Evolutionary conservation across 2,888 invertebrate genomes (phyloP), one percentile per base, ranked within the genome.

Genomic region (Megaustenia siamemsis): DNA sequence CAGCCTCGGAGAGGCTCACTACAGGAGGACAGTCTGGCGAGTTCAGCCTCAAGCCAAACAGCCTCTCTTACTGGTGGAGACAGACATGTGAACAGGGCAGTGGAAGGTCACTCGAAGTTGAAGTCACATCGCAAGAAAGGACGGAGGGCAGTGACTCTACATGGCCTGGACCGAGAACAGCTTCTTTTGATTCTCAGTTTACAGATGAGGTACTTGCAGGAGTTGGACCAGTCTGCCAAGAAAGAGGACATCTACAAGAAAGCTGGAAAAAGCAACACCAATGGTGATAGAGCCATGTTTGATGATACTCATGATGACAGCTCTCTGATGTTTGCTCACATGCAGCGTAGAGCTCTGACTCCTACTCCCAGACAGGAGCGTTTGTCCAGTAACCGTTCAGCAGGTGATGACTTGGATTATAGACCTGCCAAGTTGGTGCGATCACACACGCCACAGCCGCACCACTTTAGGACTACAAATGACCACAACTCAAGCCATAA

Each of bases 151-250:
- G 90, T 90, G 73, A 92, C 92, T n/a, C 87, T 92, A 12, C 90
- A 90, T 76, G 91, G 90, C 56, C 85, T 92, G 28, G 92, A 92
- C 83, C 89, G 90, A 38, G 89, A 91, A 79, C 91, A 91, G 86
- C 87, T 92, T 35, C 85, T 91, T 88, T 82, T 91, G 60, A 91
- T 92, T 49, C 87, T 91, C 24, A 90, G 90, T 76, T 88, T 92
- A 43, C 91, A 91, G 82, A 90, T 90, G 90, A 82, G 91, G 66
- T 92, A 91, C 83, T 85, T 90, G 35, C 90, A 92, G 84, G 92
- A 92, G 84, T 89, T 88, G n/a, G 88, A 89, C 32, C 84, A 84
- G 35, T 43, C 43, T 60, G 78, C 63, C 18, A 71, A 38, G 12
- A 69, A 40, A 83, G 69, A 63, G 1, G 40, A 12, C 12, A 32